Base-by-base conservation (phyloP, 2,888 invertebrate genomes). In the Andrena minutula region DNA sequence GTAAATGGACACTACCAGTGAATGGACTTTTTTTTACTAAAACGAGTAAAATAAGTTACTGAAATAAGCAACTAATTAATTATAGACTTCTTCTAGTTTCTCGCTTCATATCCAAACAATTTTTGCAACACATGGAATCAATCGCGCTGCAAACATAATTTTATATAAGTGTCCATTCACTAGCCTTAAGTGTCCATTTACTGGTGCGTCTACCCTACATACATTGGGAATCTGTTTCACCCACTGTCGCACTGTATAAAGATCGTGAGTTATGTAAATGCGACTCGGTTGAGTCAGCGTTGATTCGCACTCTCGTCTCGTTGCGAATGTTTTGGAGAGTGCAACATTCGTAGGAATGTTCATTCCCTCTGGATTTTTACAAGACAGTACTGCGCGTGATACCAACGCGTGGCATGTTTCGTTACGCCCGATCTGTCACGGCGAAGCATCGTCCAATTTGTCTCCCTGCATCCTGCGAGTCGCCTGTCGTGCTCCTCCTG, bases 361-460 rank as follows among this genome's bases (percentile, higher is more conserved):
- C 32, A 28, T 56, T 20, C 12, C 49, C 61, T 12, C 6, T 0
- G 16, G 53, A 35, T 68, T 64, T 53, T 61, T 41, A 35, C 53
- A 35, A 16, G 47, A 56, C 32, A 28, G 5, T 23, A 16, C 10
- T 4, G 41, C n/a, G 64, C 12, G 28, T 28, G 30, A 47, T 71
- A 23, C 51, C 8, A 32, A 28, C 75, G 56, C 30, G 64, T 63
- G 51, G 28, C 63, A 26, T 69, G 61, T 82, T 76, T 63, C 74
- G 71, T 79, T 87, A 64, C 76, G 76, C 72, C 78, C 79, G 74
- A 70, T 71, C 60, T 73, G 75, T 82, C 77, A 66, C 71, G 69
- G 65, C 7, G 51, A 53, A 72, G 63, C 61, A 23, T 53, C 69
- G 72, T 75, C 66, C 78, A 87, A 89, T 89, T 88, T 83, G 85